Base-by-base conservation (phyloP, 2,797 vertebrate genomes). In the Anas capensis region DNA sequence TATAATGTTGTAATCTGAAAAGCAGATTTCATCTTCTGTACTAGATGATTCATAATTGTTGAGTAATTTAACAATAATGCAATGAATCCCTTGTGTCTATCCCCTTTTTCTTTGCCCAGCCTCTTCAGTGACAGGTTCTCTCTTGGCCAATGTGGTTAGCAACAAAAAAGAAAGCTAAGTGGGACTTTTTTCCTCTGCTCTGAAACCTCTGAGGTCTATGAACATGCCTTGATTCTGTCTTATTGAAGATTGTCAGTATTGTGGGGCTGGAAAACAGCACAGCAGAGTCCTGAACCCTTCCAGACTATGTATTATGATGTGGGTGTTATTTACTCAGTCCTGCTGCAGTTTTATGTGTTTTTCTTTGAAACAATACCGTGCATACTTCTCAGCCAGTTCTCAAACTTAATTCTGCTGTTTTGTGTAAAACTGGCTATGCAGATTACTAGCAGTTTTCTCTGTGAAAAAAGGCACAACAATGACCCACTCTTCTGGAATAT, bases 301-400 rank as follows among this genome's bases (percentile, higher is more conserved):
- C 38, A 64, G 33, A 62, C 5, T 76, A 18, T 6, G 8, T 4
- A 2, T 21, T 78, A n/a, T 0, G 1, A 24, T 18, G 27, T 48
- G 8, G 48, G 14, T 11, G 15, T 60, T 31, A 44, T 49, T 78
- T 19, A 19, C n/a, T 88, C 1, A 15, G 77, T 46, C 26, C 31
- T 77, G 33, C 5, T 64, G 13, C 3, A 20, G 15, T 49, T 88
- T 65, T 64, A 24, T 40, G 14, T 60, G 29, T 13, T 46, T 60
- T 18, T 46, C 10, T 75, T 77, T 21, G 33, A 78, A 78, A 78
- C 14, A 75, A 31, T 21, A 34, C 8, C 14, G 6, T 69, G 34
- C 0, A 1, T 44, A 5, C 8, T 53, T 82, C 78, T 54, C 38
- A 73, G 40, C 5, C n/a, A n/a, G 5, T 73, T 60, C 60, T 23